Base-by-base conservation (phyloP, 2,888 invertebrate species). In the Polydrusus cervinus region DNA sequence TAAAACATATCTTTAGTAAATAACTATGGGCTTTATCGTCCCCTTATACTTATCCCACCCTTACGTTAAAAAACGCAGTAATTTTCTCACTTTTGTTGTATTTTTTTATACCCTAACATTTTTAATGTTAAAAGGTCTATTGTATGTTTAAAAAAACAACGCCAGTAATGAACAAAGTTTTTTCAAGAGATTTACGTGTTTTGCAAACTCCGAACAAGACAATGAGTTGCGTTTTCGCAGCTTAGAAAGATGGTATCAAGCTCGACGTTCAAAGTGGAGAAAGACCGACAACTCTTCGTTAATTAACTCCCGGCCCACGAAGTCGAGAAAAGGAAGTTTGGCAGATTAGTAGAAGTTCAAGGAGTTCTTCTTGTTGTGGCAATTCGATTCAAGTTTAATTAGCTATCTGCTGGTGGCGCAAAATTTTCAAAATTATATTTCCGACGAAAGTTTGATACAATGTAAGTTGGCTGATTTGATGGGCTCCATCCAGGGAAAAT, bases 381-480 rank as follows among this genome's bases (percentile, higher is more conserved):
- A 72, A 72, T 72, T 72, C 72, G 72, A 72, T 72, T 72, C 72
- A 72, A 72, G 72, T 72, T 72, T 72, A 72, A 72, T 72, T 72
- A 72, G 57, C 66, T 72, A 66, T 72, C 72, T 66, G 65, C 65
- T 49, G 60, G 49, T 34, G 72, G 72, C 60, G 66, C 51, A 34
- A 60, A 72, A 72, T 72, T 72, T 72, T 72, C 66, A 66, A 72
- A 72, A 72, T 72, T 72, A 72, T 72, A 72, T 66, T 72, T 72
- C 66, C 66, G 64, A 14, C 64, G 57, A 71, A 71, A 71, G 64
- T 71, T 71, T 71, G 64, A 65, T 71, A 71, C 71, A 71, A 71
- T 55, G 64, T 55, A 65, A 71, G 70, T 71, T 64, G 51, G 49
- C 53, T 71, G 70, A 71, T 71, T 71, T 71, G 70, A 71, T 53